Base-by-base conservation (phyloP, 2,113 vertebrate species). In the Arenaria interpres region DNA sequence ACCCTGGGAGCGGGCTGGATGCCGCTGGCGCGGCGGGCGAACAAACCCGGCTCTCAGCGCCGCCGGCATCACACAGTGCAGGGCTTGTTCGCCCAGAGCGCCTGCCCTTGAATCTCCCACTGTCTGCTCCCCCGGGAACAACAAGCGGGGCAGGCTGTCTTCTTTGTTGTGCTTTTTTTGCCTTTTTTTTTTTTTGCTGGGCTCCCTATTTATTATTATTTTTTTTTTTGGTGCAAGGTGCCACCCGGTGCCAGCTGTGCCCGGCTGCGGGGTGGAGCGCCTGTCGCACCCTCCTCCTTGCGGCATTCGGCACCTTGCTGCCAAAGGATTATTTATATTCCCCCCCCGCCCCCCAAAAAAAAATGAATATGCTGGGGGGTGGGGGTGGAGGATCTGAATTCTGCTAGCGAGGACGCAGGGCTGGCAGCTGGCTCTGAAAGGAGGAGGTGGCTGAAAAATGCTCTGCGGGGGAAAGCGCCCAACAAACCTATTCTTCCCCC, bases 171-270 rank as follows among this genome's bases (percentile, higher is more conserved):
- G 41, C 76, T 85, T 67, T 45, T 28, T 45, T 22, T 35, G 18
- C 30, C 22, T 35, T 39, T 30, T 17, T 45, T 43, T 46, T 15
- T 20, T 17, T 51, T 27, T 33, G 0, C 33, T 68, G 67, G 37
- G 24, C 24, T 89, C 82, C 81, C 72, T 90, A 10, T 89, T 94
- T 74, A 27, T 51, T 89, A 9, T 50, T n/a, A n/a, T 39, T 39
- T 39, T 9, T 39, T 39, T 39, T 39, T 39, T 39, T 96, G 86
- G 91, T 93, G 63, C 53, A 90, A 97, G 96, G 97, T 97, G 97
- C 96, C 98, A 98, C 93, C 94, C 95, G 0, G 98, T 98, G 96
- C 97, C 98, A 97, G 92, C 79, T 72, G 60, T 45, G 67, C 67
- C 35, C 3, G 5, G 71, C 82, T 35, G 43, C 1, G 9, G 69